Percentiles rank a stretch among this genome's conserved stretches.
Evolutionary conservation across 2,113 vertebrate species (phyloP).

Genomic region (Strix aluco): DNA sequence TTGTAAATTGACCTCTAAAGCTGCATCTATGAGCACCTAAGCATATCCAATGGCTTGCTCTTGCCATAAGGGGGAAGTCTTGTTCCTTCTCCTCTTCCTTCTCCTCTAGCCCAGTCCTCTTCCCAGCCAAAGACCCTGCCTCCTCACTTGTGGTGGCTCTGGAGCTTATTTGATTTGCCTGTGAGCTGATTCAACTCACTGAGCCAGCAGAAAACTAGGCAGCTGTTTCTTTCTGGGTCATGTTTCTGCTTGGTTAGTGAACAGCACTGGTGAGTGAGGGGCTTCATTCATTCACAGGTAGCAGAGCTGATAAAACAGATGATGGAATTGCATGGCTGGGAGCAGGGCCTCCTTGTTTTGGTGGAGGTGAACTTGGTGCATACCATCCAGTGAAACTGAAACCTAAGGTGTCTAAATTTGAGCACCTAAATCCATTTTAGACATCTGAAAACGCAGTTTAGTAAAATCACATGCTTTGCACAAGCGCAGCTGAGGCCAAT

Average conservation of each 20-base stretch:
- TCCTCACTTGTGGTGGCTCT: not conserved
- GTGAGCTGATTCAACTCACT: not conserved
- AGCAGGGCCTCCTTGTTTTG: not conserved
- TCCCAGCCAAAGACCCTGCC: not conserved
- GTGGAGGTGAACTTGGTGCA: not conserved
- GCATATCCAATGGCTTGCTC: not conserved
- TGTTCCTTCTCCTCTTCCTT: conserved; percentile 23
- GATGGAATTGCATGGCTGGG: not conserved
- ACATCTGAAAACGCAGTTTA: not conserved
- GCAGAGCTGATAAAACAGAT: not conserved
- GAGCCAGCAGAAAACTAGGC: not conserved
- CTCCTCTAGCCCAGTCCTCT: not conserved
- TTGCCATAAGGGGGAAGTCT: conserved; percentile 53
- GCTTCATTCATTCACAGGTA: not conserved
- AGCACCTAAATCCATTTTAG: not conserved
- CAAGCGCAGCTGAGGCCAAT: not conserved
- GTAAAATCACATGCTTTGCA: not conserved
- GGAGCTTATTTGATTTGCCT: not conserved
- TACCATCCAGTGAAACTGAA: not conserved
- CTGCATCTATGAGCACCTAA: not conserved
- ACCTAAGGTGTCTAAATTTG: not conserved
- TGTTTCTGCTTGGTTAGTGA: not conserved
- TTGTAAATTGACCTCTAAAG: not conserved
- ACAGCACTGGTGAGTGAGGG: not conserved
- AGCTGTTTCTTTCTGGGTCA: not conserved